Evolutionary conservation across 2,797 vertebrate species (phyloP).

Genomic region (Xiphorhynchus erythropygius): DNA sequence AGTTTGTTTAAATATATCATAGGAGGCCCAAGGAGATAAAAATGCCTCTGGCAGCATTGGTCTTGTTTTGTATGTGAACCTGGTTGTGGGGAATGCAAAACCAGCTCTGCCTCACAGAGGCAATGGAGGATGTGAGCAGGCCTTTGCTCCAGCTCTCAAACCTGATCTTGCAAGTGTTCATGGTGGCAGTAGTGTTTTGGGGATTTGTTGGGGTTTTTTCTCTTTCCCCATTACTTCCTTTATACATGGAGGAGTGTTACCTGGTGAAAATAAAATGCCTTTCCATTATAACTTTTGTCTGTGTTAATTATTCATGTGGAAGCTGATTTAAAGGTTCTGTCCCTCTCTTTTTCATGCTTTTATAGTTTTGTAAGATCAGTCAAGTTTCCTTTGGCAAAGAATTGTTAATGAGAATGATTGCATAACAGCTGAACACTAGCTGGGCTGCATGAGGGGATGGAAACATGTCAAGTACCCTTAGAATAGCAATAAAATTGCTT

Average conservation of each 20-base stretch:
- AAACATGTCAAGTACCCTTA: not conserved
- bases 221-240: not conserved
- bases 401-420: not conserved
- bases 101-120: not conserved
- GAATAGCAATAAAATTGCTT: slow-evolving; percentile 48
- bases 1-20: not conserved
- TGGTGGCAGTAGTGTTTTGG: not conserved
- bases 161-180: not conserved
- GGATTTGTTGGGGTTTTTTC: not conserved
- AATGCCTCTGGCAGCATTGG: not conserved
- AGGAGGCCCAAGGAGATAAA: slow-evolving; percentile 15
- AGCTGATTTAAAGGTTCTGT: not conserved
- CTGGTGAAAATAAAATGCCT: slow-evolving; percentile 74
- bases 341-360: not conserved
- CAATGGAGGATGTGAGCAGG: not conserved
- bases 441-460: not conserved
- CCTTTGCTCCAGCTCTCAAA: not conserved
- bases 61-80: slow-evolving; percentile 9
- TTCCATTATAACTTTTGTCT: slow-evolving; percentile 53
- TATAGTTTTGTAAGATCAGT: not conserved
- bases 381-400: not conserved
- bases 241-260: slow-evolving; percentile 26
- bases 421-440: not conserved
- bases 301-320: slow-evolving; percentile 32
- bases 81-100: not conserved